Percentiles rank a stretch among this genome's conserved stretches.
Conservation (phyloP, 2,888 invertebrate species). For the Drosophila lacicola region DNA sequence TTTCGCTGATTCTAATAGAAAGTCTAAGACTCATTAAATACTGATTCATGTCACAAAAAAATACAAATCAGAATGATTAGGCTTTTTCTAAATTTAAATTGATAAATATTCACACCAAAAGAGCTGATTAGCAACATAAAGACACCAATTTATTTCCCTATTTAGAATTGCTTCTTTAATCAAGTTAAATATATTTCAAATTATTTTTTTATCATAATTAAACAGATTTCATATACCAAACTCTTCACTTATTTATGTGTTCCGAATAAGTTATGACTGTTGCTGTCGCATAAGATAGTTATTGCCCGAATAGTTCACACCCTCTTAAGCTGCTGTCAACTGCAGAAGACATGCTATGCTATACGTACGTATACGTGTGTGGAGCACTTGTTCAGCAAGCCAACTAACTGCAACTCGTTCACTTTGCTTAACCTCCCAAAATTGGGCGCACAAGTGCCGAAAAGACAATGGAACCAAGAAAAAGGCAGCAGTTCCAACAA, state of each 20-base stretch:
- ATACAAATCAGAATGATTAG: neutral
- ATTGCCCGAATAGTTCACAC: constrained; percentile 49
- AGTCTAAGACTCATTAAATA: neutral
- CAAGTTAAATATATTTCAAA: neutral
- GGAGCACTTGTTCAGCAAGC: constrained; percentile 25
- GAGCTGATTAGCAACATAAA: neutral
- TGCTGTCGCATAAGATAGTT: constrained; percentile 30
- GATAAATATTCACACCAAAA: neutral
- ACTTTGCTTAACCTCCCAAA: constrained; percentile 40
- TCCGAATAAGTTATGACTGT: constrained; percentile 40
- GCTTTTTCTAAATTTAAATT: neutral
- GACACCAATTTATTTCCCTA: too few relatives aligned
- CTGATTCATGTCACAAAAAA: neutral
- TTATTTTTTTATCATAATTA: neutral
- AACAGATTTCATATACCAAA: neutral
- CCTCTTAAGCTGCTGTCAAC: constrained; percentile 54
- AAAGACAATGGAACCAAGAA: constrained; percentile 34
- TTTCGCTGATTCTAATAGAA: neutral
- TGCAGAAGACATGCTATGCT: constrained; percentile 24
- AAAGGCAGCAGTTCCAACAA: constrained; percentile 4
- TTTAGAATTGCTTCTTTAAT: too few relatives aligned
- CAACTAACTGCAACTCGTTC: constrained; percentile 28
- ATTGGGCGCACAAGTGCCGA: constrained; percentile 34
- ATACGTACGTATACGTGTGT: neutral
- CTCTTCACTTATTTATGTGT: constrained; percentile 9